Percentiles rank a stretch among this genome's conserved stretches.
These are phyloP conservation scores for Psittacula derbiana DNA, from an alignment of 2,797 vertebrate genomes.

Conservation along the genomic window DNA sequence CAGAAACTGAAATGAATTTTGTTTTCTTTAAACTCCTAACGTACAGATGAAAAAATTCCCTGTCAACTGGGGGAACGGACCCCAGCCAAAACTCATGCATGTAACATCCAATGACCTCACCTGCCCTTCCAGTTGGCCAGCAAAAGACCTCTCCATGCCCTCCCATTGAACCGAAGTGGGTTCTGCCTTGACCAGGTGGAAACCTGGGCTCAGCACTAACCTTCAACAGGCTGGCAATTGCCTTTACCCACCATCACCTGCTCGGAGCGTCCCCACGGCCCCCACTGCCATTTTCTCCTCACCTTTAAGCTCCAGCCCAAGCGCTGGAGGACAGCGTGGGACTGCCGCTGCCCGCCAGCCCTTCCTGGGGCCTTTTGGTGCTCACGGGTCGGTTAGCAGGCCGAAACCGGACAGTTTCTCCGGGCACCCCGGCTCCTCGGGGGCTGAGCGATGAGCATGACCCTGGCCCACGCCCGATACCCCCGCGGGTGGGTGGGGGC, in stretches of 20 bases:
- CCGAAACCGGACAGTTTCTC: background rate
- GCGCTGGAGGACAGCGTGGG: background rate
- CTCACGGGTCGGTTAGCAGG: background rate
- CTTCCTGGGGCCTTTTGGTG: background rate
- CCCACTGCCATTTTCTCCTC: slow-evolving; percentile 17
- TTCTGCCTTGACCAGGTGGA: background rate
- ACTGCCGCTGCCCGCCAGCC: background rate
- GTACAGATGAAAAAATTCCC: background rate
- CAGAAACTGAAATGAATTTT: background rate
- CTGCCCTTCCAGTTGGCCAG: background rate
- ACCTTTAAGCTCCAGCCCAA: slow-evolving; percentile 17
- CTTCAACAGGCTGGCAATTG: background rate
- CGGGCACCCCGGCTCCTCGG: background rate
- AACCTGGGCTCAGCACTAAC: background rate
- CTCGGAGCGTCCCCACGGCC: background rate
- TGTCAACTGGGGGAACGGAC: background rate
- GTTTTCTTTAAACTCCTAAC: background rate
- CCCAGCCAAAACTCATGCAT: background rate
- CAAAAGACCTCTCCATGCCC: background rate
- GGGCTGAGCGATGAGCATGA: background rate
- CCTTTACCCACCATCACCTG: background rate
- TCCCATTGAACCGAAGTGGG: background rate
- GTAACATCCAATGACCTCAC: background rate
- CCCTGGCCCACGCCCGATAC: background rate
- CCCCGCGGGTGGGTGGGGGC: background rate